A percentile compares a stretch with the other conserved stretches of the same genome.
Conservation (phyloP, 2,888 invertebrate genomes). For the Parnassius mnemosyne region DNA sequence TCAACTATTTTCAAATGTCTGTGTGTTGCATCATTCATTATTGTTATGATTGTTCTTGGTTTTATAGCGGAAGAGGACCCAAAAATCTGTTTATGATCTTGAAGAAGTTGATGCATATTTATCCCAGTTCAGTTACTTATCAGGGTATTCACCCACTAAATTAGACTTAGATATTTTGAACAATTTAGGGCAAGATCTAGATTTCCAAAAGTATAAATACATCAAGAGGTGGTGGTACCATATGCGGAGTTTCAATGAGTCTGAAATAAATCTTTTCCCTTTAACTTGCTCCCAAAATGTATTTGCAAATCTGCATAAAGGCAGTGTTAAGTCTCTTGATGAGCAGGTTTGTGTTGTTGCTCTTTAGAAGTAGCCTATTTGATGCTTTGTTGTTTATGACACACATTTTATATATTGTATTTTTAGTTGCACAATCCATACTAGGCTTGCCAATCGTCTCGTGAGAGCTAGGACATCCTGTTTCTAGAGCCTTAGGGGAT, state of each 20-base stretch:
- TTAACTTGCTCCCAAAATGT: slow-evolving; percentile 44
- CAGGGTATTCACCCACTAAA: slow-evolving; percentile 77
- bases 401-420: slow-evolving; percentile 9
- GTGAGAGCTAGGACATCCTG: too few species aligned
- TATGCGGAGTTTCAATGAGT: slow-evolving; percentile 79
- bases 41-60: slow-evolving; percentile 38
- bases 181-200: slow-evolving; percentile 48
- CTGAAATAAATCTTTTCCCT: slow-evolving; percentile 71
- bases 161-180: slow-evolving; percentile 69
- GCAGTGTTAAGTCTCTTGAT: slow-evolving; percentile 47
- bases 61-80: slow-evolving; percentile 57
- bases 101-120: slow-evolving; percentile 68
- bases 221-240: slow-evolving; percentile 82
- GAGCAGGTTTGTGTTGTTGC: slow-evolving; percentile 54
- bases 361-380: slow-evolving; percentile 26
- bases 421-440: not conserved
- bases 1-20: slow-evolving; percentile 1
- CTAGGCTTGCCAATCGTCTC: too few species aligned
- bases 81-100: slow-evolving; percentile 45
- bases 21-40: slow-evolving; percentile 26
- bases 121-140: slow-evolving; percentile 78
- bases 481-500: too few species aligned
- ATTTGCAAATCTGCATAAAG: slow-evolving; percentile 41
- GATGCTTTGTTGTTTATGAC: slow-evolving; percentile 28
- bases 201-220: slow-evolving; percentile 64